Evolutionary conservation across 2,113 vertebrate genomes (phyloP).

Genomic region (Microcebus jonahi): DNA sequence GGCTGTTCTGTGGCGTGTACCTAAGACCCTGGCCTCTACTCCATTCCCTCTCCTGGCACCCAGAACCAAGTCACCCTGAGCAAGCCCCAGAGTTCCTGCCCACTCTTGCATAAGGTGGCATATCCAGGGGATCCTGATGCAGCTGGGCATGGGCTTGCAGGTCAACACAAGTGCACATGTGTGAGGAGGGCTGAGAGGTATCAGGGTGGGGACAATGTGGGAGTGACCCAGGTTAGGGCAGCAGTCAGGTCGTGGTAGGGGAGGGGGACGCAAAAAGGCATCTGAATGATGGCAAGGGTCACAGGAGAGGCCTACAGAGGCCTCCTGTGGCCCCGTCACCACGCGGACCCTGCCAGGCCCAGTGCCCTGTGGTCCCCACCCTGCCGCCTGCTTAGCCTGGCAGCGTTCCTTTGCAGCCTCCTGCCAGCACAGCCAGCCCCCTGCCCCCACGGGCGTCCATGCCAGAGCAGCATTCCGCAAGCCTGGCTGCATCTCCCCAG

Average conservation of each 20-base stretch:
- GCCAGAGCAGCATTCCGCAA: slow-evolving; percentile 76
- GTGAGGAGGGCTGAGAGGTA: too few species aligned
- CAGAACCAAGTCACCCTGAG: neutral
- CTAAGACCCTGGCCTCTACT: neutral
- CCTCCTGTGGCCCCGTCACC: neutral
- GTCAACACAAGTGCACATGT: neutral
- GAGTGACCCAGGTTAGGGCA: neutral
- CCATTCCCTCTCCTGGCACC: neutral
- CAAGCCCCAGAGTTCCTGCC: neutral
- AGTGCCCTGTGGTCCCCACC: neutral
- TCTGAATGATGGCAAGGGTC: neutral
- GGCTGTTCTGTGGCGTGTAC: neutral
- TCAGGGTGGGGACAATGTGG: neutral
- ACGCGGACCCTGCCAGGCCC: neutral
- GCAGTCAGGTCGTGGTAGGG: neutral
- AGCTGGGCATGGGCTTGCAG: neutral
- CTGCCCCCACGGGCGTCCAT: slow-evolving; percentile 69
- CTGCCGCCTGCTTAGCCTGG: slow-evolving; percentile 47
- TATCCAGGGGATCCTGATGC: neutral
- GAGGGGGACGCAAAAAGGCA: neutral
- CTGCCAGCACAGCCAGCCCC: slow-evolving; percentile 63
- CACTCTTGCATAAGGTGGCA: neutral
- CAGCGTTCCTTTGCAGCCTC: slow-evolving; percentile 40
- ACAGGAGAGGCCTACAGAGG: neutral
- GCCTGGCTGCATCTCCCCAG: slow-evolving; percentile 58